These are phyloP conservation scores for Peromyscus polionotus DNA, from an alignment of 2,113 vertebrate genomes.

Conservation along the genomic window DNA sequence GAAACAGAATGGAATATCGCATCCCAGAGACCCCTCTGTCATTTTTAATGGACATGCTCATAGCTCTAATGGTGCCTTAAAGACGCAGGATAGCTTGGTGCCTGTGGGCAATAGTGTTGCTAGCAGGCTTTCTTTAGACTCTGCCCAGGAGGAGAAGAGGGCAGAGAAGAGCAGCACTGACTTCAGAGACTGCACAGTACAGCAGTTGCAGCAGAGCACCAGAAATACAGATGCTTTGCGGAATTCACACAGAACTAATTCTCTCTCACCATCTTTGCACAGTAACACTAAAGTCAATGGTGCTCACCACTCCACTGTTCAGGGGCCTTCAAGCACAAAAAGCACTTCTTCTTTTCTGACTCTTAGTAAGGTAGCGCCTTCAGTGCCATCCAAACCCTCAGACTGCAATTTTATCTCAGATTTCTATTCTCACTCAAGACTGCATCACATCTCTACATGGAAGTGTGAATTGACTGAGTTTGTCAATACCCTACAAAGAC, in stretches of 20 bases:
- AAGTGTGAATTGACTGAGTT: conserved; percentile 96
- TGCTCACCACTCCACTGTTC: conserved; percentile 90
- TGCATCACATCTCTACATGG: conserved; percentile 98
- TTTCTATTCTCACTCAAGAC: conserved; percentile 96
- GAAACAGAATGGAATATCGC: conserved; percentile 85
- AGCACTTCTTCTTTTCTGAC: conserved; percentile 88
- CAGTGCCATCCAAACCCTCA: conserved; percentile 86
- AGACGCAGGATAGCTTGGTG: conserved; percentile 89
- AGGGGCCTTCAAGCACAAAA: conserved; percentile 91
- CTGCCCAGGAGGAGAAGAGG: conserved; percentile 81
- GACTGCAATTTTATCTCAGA: conserved; percentile 95
- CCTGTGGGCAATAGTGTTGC: conserved; percentile 82
- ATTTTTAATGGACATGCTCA: conserved; percentile 92
- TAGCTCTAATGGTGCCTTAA: conserved; percentile 97
- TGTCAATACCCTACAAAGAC: conserved; percentile 94
- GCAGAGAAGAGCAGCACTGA: conserved; percentile 82
- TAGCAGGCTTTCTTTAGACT: conserved; percentile 81
- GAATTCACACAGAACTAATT: conserved; percentile 88
- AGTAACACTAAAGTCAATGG: conserved; percentile 92
- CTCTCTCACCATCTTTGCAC: conserved; percentile 87
- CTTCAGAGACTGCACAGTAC: conserved; percentile 86
- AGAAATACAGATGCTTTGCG: conserved; percentile 80
- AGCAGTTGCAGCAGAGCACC: conserved; percentile 85
- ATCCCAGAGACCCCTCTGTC: conserved; percentile 84
- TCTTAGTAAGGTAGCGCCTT: conserved; percentile 83